Evolutionary conservation across 2,797 vertebrate genomes (phyloP), one percentile per base, ranked within the genome.

Genomic region (Adrianichthys oophorus): DNA sequence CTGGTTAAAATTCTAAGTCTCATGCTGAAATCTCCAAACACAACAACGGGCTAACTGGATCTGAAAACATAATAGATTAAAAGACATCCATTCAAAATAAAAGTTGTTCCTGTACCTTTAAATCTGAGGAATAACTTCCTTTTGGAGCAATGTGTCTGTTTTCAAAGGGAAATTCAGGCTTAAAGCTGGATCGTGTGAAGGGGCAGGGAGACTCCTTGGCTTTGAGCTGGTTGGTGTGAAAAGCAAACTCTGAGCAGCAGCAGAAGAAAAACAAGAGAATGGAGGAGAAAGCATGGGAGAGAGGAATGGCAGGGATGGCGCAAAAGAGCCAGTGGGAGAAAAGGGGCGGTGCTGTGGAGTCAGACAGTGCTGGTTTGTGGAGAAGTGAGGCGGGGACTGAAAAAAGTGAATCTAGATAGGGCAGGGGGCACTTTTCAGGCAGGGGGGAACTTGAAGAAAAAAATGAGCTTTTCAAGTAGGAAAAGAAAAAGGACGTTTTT

Each of bases 381-480:
- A 65, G 69, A 73, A 72, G 62, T 68, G 52, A 63, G 74, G 78
- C 18, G 40, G 70, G 58, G 67, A 66, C 74, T 64, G 8, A 57
- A 78, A 74, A 77, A 78, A 65, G 54, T 70, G 63, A 76, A 79
- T 65, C 61, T 71, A 83, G 72, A 71, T 75, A 52, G 72, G 52
- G 57, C 68, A 46, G 45, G 70, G 54, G 63, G 44, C 15, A 13
- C 68, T 59, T 83, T 78, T 79, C 62, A 80, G 77, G 83, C 18
- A 52, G 72, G 78, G 56, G 80, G 48, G 73, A 87, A 82, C 80
- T 90, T 63, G 85, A 80, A 83, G 90, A 92, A 93, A 37, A 37
- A 94, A 95, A 91, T 92, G 89, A 94, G 91, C 80, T 88, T 88
- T 72, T 64, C 71, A 74, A 89, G 87, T 80, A 74, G 78, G 67